Base-by-base conservation (phyloP, 2,888 invertebrate species). In the Amaurobius ferox region DNA sequence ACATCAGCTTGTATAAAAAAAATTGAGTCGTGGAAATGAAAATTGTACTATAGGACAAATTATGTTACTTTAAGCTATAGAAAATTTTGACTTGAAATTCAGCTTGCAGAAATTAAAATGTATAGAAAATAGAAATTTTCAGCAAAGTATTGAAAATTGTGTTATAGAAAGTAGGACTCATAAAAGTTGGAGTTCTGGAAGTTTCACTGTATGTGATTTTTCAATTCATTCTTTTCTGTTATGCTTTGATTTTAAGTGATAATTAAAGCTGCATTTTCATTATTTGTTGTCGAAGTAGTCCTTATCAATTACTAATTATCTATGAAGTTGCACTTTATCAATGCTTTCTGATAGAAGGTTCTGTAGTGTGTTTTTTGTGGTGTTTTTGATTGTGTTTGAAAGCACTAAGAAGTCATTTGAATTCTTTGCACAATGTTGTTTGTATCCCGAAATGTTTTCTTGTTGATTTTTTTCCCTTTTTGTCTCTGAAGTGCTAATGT, bases 371-470 rank as follows among this genome's bases (percentile, higher is more conserved):
- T 79, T 79, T 79, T 79, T 40, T 79, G 70, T 70, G 13, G 64
- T 79, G 64, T 72, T 66, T 79, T 71, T 72, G 55, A 70, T 79
- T 72, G 79, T 72, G 62, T 79, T 79, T 29, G 62, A 64, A 72
- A 23, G 44, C 62, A 35, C 62, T 71, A 79, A 40, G n/a, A n/a
- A 19, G 9, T 23, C 13, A 40, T 71, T 26, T 70, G 64, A 68
- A 70, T 79, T 72, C 79, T 79, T 64, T 79, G 79, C 79, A 79
- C 79, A 79, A 79, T 62, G 77, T 68, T 32, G 29, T 74, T 74
- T 68, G 35, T 55, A 61, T 40, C 79, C 66, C 30, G 28, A 77
- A 76, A 70, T 71, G 70, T 64, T 61, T 39, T 68, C 23, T 40
- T 39, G 70, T 70, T 32, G 39, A 11, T 67, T 39, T 32, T 67